Evolutionary conservation across 2,113 vertebrate genomes (phyloP).

Genomic region (Sturnus vulgaris): DNA sequence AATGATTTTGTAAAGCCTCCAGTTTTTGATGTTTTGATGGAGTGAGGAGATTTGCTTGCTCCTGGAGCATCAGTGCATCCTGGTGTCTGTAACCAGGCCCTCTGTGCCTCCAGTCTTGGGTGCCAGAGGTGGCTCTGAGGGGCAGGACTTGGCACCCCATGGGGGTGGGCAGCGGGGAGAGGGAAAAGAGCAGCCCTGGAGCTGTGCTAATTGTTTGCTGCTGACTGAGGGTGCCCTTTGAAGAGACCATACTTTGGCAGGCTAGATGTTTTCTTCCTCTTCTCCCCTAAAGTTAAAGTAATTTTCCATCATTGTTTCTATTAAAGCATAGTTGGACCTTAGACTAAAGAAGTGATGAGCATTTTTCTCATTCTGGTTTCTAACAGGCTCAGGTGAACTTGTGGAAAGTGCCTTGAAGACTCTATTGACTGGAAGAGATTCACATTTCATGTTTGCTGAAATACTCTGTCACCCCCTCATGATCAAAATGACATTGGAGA

Average conservation of each 20-base stretch:
- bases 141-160: not conserved
- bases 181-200: not conserved
- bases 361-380: not conserved
- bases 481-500: not conserved
- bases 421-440: not conserved
- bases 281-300: not conserved
- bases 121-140: not conserved
- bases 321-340: not conserved
- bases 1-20: not conserved
- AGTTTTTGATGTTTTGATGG: not conserved
- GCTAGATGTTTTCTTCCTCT: not conserved
- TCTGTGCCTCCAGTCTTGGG: not conserved
- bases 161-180: not conserved
- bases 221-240: not conserved
- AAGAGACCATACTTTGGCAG: not conserved
- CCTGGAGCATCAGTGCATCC: not conserved
- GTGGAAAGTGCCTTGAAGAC: not conserved
- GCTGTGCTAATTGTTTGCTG: not conserved
- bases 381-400: not conserved
- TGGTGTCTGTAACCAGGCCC: not conserved
- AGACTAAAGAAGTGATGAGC: not conserved
- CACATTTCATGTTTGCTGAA: constrained; percentile 42
- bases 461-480: not conserved
- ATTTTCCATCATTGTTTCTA: not conserved
- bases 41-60: not conserved